These are phyloP conservation scores for Eupithecia insigniata DNA, from an alignment of 2,888 invertebrate genomes.

Conservation along the genomic window DNA sequence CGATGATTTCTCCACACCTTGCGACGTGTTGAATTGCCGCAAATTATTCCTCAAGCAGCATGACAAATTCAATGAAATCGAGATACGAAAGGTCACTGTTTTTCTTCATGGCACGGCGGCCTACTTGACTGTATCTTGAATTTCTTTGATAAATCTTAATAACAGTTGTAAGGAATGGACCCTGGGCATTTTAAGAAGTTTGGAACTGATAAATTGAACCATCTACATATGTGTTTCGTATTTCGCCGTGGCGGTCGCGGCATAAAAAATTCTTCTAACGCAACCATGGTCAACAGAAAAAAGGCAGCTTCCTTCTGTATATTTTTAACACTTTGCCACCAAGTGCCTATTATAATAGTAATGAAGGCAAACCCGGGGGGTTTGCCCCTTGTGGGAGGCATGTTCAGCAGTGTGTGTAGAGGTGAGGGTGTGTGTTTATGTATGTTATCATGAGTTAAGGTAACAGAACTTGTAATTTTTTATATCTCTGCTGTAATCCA, in stretches of 20 bases:
- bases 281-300: background rate
- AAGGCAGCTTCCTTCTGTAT: background rate
- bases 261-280: background rate
- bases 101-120: slow-evolving; percentile 12
- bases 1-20: background rate
- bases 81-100: slow-evolving; percentile 26
- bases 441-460: no score
- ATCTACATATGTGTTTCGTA: background rate
- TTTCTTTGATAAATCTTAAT: background rate
- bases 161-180: background rate
- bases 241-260: background rate
- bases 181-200: background rate
- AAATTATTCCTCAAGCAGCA: slow-evolving; percentile 23
- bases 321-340: background rate
- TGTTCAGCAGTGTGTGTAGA: no score
- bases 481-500: no score
- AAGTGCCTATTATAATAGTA: background rate
- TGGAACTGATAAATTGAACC: background rate
- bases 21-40: slow-evolving; percentile 17
- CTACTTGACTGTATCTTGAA: slow-evolving; percentile 24
- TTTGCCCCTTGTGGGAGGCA: no score
- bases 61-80: slow-evolving; percentile 29
- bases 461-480: no score
- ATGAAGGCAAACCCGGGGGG: no score
- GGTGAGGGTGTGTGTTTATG: no score